Conservation (phyloP, 2,888 invertebrate genomes). For the Geophilus truncorum region DNA sequence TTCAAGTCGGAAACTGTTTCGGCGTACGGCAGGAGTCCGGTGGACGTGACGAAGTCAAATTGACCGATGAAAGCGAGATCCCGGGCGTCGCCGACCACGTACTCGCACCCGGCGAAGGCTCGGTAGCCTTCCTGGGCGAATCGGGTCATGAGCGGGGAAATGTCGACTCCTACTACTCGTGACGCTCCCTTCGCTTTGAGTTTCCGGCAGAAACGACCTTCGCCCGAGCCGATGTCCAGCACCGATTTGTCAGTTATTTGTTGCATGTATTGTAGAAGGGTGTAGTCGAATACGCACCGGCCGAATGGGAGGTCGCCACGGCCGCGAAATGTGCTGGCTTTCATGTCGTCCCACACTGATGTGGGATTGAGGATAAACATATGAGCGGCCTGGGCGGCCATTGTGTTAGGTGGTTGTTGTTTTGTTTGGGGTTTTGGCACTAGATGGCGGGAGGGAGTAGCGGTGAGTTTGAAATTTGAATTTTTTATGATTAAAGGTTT, state of each 20-base stretch:
- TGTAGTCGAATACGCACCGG: conserved; percentile 1
- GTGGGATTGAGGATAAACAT: too few relatives aligned
- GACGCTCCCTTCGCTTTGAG: not conserved
- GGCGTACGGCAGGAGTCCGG: not conserved
- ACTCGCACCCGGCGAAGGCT: not conserved
- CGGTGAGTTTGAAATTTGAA: too few relatives aligned
- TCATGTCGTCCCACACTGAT: not conserved
- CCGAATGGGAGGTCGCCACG: not conserved
- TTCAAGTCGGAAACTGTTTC: not conserved
- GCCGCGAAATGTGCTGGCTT: not conserved
- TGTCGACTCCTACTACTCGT: not conserved
- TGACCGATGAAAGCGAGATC: not conserved
- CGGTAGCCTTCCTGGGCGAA: not conserved
- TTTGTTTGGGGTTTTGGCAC: too few relatives aligned
- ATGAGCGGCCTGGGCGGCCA: too few relatives aligned
- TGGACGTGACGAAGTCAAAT: conserved; percentile 6
- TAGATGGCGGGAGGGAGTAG: too few relatives aligned
- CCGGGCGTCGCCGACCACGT: not conserved
- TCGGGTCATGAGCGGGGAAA: not conserved
- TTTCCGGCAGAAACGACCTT: not conserved
- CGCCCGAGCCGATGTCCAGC: conserved; percentile 1
- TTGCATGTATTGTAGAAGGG: not conserved
- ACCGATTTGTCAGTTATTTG: not conserved
- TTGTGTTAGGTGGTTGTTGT: too few relatives aligned
- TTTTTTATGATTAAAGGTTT: too few relatives aligned